A percentile compares a stretch with the other conserved stretches of the same genome.
Conservation (phyloP, 2,113 vertebrate genomes). For the Bubo blakistoni region DNA sequence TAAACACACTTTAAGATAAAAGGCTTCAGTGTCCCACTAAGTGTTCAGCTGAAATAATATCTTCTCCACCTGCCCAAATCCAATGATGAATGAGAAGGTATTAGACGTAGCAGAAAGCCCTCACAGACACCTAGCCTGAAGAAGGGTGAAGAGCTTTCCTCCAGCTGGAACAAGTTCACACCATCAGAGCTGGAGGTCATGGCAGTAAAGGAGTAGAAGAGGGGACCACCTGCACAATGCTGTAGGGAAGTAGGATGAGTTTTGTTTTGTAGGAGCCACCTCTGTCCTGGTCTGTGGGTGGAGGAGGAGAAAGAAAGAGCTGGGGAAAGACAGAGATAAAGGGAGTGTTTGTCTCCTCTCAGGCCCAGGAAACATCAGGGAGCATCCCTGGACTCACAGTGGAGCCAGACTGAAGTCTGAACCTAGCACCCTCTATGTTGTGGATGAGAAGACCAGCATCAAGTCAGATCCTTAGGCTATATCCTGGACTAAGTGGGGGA, state of each 20-base stretch:
- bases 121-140: neutral
- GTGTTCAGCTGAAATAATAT: neutral
- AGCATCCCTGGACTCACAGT: neutral
- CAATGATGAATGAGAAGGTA: no score
- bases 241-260: neutral
- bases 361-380: neutral
- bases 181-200: neutral
- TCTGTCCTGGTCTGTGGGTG: neutral
- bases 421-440: neutral
- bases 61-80: neutral
- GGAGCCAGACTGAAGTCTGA: neutral
- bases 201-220: neutral
- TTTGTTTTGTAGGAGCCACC: neutral
- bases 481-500: neutral
- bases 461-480: neutral
- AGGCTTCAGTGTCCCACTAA: neutral
- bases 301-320: neutral
- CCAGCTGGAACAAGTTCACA: neutral
- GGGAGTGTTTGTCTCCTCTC: neutral
- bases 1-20: neutral
- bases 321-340: neutral
- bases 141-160: neutral
- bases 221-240: neutral
- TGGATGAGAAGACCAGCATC: neutral
- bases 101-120: neutral